Base-by-base conservation (phyloP, 2,888 invertebrate species). In the Conchocele bisecta region DNA sequence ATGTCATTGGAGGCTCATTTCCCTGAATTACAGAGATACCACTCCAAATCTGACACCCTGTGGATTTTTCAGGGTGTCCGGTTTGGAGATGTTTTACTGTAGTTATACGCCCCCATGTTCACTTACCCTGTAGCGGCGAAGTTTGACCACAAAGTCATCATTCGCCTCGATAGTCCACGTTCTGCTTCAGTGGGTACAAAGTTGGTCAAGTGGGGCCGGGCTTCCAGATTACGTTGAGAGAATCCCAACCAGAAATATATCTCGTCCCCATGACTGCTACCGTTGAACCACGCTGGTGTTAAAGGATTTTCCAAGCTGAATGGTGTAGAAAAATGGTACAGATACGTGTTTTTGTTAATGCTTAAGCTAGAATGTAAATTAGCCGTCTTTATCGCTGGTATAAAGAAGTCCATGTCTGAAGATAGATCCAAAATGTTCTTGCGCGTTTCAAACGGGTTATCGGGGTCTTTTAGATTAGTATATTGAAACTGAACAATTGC, bases 71-170 rank as follows among this genome's bases (percentile, higher is more conserved):
- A n/a, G n/a, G n/a, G n/a, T n/a, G n/a, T n/a, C n/a, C n/a, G n/a
- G n/a, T n/a, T n/a, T n/a, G n/a, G n/a, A n/a, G 37, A 35, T 13
- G 37, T n/a, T n/a, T n/a, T n/a, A 35, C 37, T 13, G 37, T 13
- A 35, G n/a, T 35, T 35, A 11, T 35, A n/a, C 11, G n/a, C 37
- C 37, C 37, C 37, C 11, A 35, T n/a, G 11, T n/a, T 4, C 28
- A 51, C 67, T 58, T 61, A 75, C 71, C 68, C 65, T 6, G 67
- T 44, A 61, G 64, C 65, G 7, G 65, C 54, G 41, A 71, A 72
- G 24, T 71, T 75, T 35, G 75, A 41, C 48, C 60, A 56, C n/a
- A 72, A 39, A 11, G 29, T 68, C 51, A 60, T 64, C 57, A 68
- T 29, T 20, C 42, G 48, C 11, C 28, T 22, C 15, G 72, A 50